Evolutionary conservation across 2,797 vertebrate species (phyloP), one percentile per base, ranked within the genome.

Genomic region (Champsocephalus esox): DNA sequence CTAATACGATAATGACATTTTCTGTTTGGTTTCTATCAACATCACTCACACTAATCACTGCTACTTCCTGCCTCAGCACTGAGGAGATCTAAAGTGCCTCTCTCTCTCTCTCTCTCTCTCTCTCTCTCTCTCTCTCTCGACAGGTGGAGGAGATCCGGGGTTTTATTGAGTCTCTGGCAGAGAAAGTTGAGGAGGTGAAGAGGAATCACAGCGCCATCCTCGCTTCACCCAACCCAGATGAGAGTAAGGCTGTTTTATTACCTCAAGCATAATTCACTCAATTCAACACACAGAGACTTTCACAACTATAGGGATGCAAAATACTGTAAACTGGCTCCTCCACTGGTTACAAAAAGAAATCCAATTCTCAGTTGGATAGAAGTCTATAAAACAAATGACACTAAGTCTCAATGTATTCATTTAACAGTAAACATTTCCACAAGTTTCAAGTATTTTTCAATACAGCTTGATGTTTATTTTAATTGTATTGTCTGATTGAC

Each of bases 101-200:
- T 71, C 49, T 55, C 62, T n/a, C 34, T 34, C 50, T 66, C 46
- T 73, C 43, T 21, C 19, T 71, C 49, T 55, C 66, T n/a, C 34
- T 34, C 50, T 66, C 46, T 73, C 43, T 21, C 19, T 70, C 45
- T 55, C 66, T n/a, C 24, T 34, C 50, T 66, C 46, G 16, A 60
- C 82, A 99, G 98, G 98, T 99, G 89, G 97, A 98, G 84, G 97
- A 99, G 94, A 98, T 99, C 76, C 95, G 96, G 2, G 95, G 96
- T 48, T 98, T 96, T 87, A 98, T 98, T 2, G 97, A 98, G 87
- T 96, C 97, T 73, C 95, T 99, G 72, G 94, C 96, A 0, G 98
- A 99, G 90, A 99, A 98, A 0, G 98, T 99, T 70, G 97, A 98
- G 77, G 97, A 99, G 92, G 97, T 99, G 88, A 99, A 99, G 88